A percentile compares a stretch with the other conserved stretches of the same genome.
phyloP scores from a whole-genome alignment of 1,140 invertebrate genomes.

The Himalopsyche phryganea region DNA sequence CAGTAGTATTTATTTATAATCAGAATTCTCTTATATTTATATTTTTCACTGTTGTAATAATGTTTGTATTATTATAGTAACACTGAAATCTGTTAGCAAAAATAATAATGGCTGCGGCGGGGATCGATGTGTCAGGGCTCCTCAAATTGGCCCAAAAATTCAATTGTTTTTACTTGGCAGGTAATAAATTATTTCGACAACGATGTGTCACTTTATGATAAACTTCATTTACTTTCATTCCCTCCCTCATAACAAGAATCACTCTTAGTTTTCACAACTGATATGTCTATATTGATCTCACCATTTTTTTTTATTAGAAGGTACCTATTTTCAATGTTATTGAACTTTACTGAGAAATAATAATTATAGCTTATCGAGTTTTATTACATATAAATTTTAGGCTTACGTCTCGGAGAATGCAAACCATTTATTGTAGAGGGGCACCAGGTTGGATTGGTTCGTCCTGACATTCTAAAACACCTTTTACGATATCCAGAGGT shows the following conservation, averaged over 20 bases:
- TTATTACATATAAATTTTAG: slow-evolving; percentile 41
- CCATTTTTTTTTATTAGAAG: slow-evolving; percentile 13
- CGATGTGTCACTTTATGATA: neutral
- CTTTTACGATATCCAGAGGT: slow-evolving; percentile 80
- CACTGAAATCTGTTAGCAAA: slow-evolving; percentile 3
- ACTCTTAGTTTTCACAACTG: neutral
- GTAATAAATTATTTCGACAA: slow-evolving; percentile 35
- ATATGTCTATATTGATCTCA: slow-evolving; percentile 18
- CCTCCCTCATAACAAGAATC: neutral
- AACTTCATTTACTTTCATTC: neutral
- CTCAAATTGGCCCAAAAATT: slow-evolving; percentile 77
- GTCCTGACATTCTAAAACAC: slow-evolving; percentile 75
- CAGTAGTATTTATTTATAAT: too few species aligned
- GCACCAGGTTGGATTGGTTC: slow-evolving; percentile 81
- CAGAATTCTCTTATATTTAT: too few species aligned
- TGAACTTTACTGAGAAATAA: slow-evolving; percentile 1
- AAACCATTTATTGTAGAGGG: slow-evolving; percentile 83
- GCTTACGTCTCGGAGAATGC: slow-evolving; percentile 70
- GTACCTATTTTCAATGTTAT: slow-evolving; percentile 5
- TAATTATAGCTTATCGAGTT: neutral
- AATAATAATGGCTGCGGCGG: slow-evolving; percentile 25
- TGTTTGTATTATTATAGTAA: too few species aligned
- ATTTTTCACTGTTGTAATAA: too few species aligned
- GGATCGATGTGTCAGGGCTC: slow-evolving; percentile 43
- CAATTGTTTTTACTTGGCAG: slow-evolving; percentile 82